phyloP scores from a whole-genome alignment of 2,113 vertebrate genomes.

The Trogon melanurus region DNA sequence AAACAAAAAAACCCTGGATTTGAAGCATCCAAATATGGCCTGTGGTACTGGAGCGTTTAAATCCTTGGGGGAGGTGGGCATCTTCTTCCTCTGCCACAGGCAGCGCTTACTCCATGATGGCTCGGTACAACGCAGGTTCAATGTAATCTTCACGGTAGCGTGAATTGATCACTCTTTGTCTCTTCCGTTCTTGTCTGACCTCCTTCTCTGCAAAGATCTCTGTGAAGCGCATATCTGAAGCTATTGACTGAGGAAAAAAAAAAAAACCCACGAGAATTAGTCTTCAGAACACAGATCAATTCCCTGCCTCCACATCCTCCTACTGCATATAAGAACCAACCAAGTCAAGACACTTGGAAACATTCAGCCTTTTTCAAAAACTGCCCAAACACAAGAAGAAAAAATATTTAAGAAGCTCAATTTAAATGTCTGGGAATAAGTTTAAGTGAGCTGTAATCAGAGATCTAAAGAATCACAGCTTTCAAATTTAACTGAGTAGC shows the following conservation, averaged over 20 bases:
- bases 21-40: constrained; percentile 72
- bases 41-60: constrained; percentile 72
- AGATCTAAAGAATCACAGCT: not conserved
- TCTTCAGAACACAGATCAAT: not conserved
- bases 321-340: not conserved
- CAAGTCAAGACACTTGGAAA: not conserved
- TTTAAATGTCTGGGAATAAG: not conserved
- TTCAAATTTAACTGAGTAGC: not conserved
- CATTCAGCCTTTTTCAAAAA: not conserved
- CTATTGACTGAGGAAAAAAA: constrained; percentile 85
- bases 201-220: constrained; percentile 93
- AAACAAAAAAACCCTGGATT: constrained; percentile 57
- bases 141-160: constrained; percentile 96
- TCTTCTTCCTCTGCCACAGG: constrained; percentile 48
- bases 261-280: not conserved
- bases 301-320: not conserved
- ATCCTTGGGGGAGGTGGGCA: constrained; percentile 64
- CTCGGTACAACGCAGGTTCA: constrained; percentile 91
- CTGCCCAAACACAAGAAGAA: not conserved
- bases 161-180: constrained; percentile 96
- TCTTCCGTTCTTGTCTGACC: constrained; percentile 92
- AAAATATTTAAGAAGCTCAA: not conserved
- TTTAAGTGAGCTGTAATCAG: not conserved
- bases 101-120: constrained; percentile 94
- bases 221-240: constrained; percentile 97